Percentiles rank a stretch among this genome's conserved stretches.
These are phyloP conservation scores for Leucozona laternaria DNA, from an alignment of 2,888 invertebrate species.

Conservation along the genomic window DNA sequence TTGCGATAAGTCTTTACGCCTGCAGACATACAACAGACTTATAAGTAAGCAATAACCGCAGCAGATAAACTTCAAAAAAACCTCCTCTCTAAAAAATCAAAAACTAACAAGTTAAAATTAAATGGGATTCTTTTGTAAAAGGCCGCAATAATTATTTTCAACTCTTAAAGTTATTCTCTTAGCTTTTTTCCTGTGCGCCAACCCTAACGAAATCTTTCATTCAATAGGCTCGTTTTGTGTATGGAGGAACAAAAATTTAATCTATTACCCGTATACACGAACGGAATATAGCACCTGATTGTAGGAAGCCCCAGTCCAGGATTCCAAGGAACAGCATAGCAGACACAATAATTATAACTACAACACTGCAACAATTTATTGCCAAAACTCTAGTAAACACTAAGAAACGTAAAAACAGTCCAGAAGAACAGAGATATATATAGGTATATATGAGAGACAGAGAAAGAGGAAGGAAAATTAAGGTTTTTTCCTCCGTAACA, in stretches of 20 bases:
- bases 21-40: conserved; percentile 20
- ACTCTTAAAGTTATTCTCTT: conserved; percentile 47
- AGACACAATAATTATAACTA: conserved; percentile 74
- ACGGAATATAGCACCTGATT: conserved; percentile 66
- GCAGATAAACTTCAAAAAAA: conserved; percentile 7
- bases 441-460: neutral
- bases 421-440: neutral
- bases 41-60: conserved; percentile 21
- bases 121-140: conserved; percentile 45
- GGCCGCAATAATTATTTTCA: conserved; percentile 69
- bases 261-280: conserved; percentile 73
- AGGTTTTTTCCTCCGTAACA: conserved; percentile 48
- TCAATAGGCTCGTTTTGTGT: conserved; percentile 61
- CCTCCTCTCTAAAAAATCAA: neutral
- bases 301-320: conserved; percentile 15
- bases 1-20: neutral
- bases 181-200: neutral
- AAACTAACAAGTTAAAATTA: conserved; percentile 21
- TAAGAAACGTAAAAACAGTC: conserved; percentile 16
- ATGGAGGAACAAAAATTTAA: conserved; percentile 41
- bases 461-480: conserved; percentile 64
- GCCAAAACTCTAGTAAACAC: conserved; percentile 63
- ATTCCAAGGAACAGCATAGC: conserved; percentile 57
- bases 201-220: conserved; percentile 62
- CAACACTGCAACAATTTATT: conserved; percentile 70